Evolutionary conservation across 2,797 vertebrate genomes (phyloP), one percentile per base, ranked within the genome.

Genomic region (Gephyroberyx darwinii): DNA sequence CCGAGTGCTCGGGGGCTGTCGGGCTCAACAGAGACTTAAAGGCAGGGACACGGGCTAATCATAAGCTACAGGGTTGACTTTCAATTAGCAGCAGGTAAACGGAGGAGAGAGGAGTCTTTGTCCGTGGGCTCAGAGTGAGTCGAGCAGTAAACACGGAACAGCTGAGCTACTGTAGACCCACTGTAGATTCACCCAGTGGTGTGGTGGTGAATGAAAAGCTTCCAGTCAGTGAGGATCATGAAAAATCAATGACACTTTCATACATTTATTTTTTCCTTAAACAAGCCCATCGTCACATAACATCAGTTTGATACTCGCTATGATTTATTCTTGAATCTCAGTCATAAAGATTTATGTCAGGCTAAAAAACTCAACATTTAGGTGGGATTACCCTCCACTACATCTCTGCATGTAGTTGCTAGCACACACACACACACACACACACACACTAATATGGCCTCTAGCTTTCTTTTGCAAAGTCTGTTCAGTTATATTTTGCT

Each of bases 341-440:
- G 9, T 41, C 39, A 41, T 41, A 10, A 41, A 39, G 37, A 39
- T 39, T 3, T 39, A 39, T 39, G 6, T 39, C 9, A 39, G 37
- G 37, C 37, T 39, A 39, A 39, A 39, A 35, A 35, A 35, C 1
- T 26, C 26, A 26, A 26, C 26, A 26, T 37, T 37, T 13, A 41
- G 8, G 39, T 41, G 39, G 39, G 9, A 5, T 16, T 5, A 47
- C 14, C 45, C n/a, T 9, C 31, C 33, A 33, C 3, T 95, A 95
- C 80, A 93, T 13, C 39, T 9, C 39, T 41, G 39, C 39, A 10
- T 13, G 9, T 41, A 35, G 5, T 6, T 35, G 39, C 95, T n/a
- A 47, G 81, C 95, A 95, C 71, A 95, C 94, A 0, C 94, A 30
- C 94, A 94, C 82, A 94, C 95, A 81, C 95, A 95, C 72, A 95